Conservation (phyloP, 2,888 invertebrate genomes). For the Leptopilina syphax region DNA sequence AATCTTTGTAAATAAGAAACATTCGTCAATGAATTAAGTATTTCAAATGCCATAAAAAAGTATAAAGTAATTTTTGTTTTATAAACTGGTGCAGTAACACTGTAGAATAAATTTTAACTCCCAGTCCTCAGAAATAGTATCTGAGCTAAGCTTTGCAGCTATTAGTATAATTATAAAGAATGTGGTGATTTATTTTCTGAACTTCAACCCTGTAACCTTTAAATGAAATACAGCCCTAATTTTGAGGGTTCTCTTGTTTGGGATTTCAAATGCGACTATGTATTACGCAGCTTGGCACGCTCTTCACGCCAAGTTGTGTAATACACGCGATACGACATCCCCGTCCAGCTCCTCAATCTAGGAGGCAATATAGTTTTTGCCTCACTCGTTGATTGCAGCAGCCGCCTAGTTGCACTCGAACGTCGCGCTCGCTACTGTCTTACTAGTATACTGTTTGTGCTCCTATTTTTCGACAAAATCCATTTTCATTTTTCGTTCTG, state of each 20-base stretch:
- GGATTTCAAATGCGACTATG: slow-evolving; percentile 63
- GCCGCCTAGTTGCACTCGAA: slow-evolving; percentile 52
- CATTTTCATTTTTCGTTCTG: neutral
- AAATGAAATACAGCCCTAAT: neutral
- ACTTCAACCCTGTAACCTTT: slow-evolving; percentile 15
- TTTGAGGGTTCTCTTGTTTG: slow-evolving; percentile 47
- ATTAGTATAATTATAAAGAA: neutral
- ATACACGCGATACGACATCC: slow-evolving; percentile 53
- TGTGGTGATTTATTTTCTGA: neutral
- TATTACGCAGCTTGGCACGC: slow-evolving; percentile 69
- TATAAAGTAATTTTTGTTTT: neutral
- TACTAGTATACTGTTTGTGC: slow-evolving; percentile 15
- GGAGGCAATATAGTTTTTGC: slow-evolving; percentile 51
- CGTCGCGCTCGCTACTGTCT: slow-evolving; percentile 42
- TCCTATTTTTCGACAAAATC: neutral
- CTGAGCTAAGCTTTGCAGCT: neutral
- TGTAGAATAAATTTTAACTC: neutral
- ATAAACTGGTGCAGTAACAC: neutral
- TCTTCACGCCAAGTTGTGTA: slow-evolving; percentile 65
- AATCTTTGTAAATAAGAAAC: no score
- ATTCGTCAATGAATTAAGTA: no score
- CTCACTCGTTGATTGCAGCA: slow-evolving; percentile 47
- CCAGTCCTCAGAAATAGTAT: neutral
- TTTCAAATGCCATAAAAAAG: neutral
- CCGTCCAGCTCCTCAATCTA: slow-evolving; percentile 53